These are phyloP conservation scores for Enteromius treurensis DNA, from an alignment of 2,797 vertebrate species.

Conservation along the genomic window DNA sequence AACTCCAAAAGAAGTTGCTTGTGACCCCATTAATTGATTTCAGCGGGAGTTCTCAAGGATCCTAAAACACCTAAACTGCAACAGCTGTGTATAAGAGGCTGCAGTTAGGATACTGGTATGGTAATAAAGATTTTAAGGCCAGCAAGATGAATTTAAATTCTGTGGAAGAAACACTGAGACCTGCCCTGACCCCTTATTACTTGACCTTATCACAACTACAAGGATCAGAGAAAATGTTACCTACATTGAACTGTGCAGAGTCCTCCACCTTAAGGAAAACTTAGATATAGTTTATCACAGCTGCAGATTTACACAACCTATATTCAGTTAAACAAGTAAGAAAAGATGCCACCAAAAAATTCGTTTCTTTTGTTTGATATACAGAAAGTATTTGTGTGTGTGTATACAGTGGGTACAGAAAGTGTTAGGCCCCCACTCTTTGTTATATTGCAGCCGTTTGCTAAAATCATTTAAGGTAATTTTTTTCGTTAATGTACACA, in stretches of 20 bases:
- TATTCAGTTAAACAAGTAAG: not conserved
- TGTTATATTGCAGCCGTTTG: too few relatives aligned
- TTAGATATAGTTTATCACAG: constrained; percentile 10
- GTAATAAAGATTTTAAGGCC: constrained; percentile 49
- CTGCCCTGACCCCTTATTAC: constrained; percentile 1
- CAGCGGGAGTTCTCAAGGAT: constrained; percentile 68
- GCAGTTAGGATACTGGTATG: constrained; percentile 52
- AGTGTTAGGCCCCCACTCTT: too few relatives aligned
- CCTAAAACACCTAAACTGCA: constrained; percentile 58
- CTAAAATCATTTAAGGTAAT: too few relatives aligned
- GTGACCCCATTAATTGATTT: constrained; percentile 77
- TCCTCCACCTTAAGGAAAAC: not conserved
- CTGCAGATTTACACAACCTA: constrained; percentile 1
- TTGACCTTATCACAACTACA: constrained; percentile 1
- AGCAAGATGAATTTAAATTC: constrained; percentile 58
- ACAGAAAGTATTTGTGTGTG: not conserved
- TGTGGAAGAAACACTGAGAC: not conserved
- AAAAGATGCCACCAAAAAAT: not conserved
- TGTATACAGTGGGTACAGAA: too few relatives aligned
- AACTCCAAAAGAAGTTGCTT: constrained; percentile 65
- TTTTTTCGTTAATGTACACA: too few relatives aligned
- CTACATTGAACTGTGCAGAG: not conserved
- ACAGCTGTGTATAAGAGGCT: constrained; percentile 52
- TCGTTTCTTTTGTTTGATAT: not conserved
- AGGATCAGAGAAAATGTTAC: not conserved